phyloP scores from a whole-genome alignment of 2,113 vertebrate genomes.

The Hemibagrus wyckioides region DNA sequence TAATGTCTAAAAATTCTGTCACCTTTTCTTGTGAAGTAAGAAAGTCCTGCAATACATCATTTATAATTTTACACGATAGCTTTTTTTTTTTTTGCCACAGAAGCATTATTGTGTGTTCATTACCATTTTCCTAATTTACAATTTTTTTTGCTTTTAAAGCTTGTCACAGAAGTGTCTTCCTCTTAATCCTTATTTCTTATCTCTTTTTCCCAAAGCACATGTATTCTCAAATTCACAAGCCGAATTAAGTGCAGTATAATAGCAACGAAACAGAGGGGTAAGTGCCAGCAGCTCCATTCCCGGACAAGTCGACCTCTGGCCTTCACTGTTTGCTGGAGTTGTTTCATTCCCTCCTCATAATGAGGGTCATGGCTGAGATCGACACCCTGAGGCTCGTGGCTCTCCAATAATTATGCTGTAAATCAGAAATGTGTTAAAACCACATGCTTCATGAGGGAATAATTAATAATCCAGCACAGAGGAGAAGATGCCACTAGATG shows the following conservation, averaged over 20 bases:
- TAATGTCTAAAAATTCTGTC: neutral
- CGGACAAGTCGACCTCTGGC: neutral
- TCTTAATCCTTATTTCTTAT: constrained; percentile 13
- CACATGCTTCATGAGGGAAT: constrained; percentile 4
- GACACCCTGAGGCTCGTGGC: neutral
- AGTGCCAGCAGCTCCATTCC: neutral
- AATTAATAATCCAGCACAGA: neutral
- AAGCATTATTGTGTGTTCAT: neutral
- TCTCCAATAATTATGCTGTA: constrained; percentile 14
- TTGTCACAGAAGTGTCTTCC: neutral
- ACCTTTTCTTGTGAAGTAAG: neutral
- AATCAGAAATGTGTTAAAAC: constrained; percentile 16
- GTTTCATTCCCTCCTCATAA: constrained; percentile 8
- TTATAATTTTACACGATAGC: neutral
- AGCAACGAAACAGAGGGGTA: neutral
- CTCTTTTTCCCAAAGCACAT: neutral
- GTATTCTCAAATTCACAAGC: neutral
- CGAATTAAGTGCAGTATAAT: neutral
- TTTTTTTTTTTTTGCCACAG: neutral
- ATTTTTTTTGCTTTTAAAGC: neutral
- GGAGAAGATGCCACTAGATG: neutral
- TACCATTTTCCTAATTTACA: neutral
- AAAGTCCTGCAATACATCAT: neutral
- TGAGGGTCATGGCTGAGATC: constrained; percentile 12
- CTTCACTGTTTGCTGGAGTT: neutral